A percentile compares a stretch with the other conserved stretches of the same genome.
These are phyloP conservation scores for Chlorodrepanis virens DNA, from an alignment of 2,113 vertebrate species.

Conservation along the genomic window DNA sequence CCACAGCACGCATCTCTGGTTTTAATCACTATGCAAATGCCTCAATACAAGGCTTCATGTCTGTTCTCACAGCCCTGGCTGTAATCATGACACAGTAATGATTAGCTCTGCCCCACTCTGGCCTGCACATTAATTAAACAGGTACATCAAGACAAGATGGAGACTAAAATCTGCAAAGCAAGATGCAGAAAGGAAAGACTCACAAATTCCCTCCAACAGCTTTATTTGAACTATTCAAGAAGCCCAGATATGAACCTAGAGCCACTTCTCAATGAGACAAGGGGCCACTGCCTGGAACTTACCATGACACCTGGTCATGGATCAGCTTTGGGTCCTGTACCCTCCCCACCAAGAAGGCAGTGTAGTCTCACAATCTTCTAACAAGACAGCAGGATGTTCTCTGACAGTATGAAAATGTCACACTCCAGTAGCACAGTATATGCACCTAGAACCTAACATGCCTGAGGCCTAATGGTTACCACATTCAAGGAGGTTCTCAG, in stretches of 20 bases:
- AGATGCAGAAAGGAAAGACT: not conserved
- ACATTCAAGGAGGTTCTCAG: not conserved
- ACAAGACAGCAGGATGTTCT: not conserved
- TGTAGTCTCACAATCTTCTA: not conserved
- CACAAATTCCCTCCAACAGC: not conserved
- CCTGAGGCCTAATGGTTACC: not conserved
- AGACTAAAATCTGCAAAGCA: not conserved
- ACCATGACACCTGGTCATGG: not conserved
- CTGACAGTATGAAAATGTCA: not conserved
- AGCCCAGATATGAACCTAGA: not conserved
- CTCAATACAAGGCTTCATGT: not conserved
- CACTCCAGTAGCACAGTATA: not conserved
- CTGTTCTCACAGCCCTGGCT: not conserved
- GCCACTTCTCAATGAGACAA: not conserved
- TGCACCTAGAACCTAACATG: not conserved
- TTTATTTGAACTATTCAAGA: not conserved
- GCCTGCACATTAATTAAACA: not conserved
- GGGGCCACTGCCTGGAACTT: not conserved
- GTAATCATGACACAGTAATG: not conserved
- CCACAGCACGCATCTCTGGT: not conserved
- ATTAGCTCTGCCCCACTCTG: not conserved
- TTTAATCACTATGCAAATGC: not conserved
- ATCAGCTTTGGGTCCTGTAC: not conserved
- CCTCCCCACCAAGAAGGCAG: not conserved
- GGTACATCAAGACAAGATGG: not conserved